phyloP scores from a whole-genome alignment of 2,888 invertebrate species.

The Cephus pygmeus region DNA sequence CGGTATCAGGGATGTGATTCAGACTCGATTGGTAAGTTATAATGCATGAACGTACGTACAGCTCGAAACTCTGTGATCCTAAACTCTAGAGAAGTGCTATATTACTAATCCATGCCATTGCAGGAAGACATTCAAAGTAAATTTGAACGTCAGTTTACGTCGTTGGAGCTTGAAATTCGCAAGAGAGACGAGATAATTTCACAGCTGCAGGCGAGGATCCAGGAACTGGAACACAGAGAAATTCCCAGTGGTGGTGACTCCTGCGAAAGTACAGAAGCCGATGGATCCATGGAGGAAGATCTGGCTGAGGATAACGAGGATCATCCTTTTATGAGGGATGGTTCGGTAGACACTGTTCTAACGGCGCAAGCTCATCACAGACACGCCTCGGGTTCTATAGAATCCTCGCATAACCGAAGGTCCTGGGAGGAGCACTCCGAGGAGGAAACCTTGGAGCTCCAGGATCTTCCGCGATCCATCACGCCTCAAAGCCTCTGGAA shows the following conservation, averaged over 20 bases:
- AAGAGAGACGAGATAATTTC: slow-evolving; percentile 84
- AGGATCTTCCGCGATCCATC: slow-evolving; percentile 71
- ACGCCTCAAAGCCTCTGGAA: slow-evolving; percentile 64
- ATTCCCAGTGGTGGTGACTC: slow-evolving; percentile 29
- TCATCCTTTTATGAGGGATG: slow-evolving; percentile 68
- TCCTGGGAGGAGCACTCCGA: slow-evolving; percentile 81
- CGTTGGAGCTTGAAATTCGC: slow-evolving; percentile 83
- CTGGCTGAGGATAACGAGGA: slow-evolving; percentile 65
- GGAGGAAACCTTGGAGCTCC: slow-evolving; percentile 76
- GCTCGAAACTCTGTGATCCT: background rate
- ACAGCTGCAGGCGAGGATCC: slow-evolving; percentile 79
- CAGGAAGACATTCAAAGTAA: slow-evolving; percentile 68
- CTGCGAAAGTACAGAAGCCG: slow-evolving; percentile 59
- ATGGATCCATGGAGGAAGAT: slow-evolving; percentile 62
- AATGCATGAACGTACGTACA: background rate
- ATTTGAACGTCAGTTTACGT: slow-evolving; percentile 73
- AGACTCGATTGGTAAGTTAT: slow-evolving; percentile 68
- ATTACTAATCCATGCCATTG: slow-evolving; percentile 14
- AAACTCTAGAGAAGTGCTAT: background rate
- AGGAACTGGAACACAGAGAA: slow-evolving; percentile 71
- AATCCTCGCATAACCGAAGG: slow-evolving; percentile 67
- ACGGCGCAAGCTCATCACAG: slow-evolving; percentile 47
- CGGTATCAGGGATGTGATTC: slow-evolving; percentile 85
- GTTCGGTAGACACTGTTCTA: slow-evolving; percentile 62
- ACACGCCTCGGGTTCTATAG: slow-evolving; percentile 44